Percentiles rank a stretch among this genome's conserved stretches.
Evolutionary conservation across 2,797 vertebrate species (phyloP).

Genomic region (Hemibagrus guttatus): DNA sequence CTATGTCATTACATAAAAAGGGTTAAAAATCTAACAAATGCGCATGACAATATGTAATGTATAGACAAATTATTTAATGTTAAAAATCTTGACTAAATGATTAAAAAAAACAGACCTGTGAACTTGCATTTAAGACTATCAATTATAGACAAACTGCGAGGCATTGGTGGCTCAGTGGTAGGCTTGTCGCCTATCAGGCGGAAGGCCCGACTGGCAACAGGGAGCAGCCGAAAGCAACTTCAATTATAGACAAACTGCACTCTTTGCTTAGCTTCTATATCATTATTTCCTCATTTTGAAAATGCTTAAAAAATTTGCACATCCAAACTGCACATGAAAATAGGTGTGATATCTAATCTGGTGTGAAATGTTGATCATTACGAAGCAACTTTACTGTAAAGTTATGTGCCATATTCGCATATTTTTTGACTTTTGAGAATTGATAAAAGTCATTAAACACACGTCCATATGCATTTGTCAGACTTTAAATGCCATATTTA

Average conservation of each 20-base stretch:
- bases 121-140: background rate
- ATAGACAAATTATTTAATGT: background rate
- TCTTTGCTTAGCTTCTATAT: background rate
- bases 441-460: background rate
- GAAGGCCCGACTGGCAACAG: no score
- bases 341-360: background rate
- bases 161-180: no score
- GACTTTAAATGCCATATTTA: background rate
- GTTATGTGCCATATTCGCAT: background rate
- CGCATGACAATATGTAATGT: background rate
- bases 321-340: background rate
- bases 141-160: background rate
- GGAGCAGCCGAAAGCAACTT: no score
- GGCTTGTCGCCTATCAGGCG: no score
- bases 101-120: no score
- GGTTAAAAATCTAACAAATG: background rate
- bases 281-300: background rate
- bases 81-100: background rate
- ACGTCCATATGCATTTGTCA: background rate
- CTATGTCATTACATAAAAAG: background rate
- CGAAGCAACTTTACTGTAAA: background rate
- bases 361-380: background rate
- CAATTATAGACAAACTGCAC: background rate
- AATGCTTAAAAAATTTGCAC: background rate
- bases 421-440: background rate